Percentiles rank a stretch among this genome's conserved stretches.
Evolutionary conservation across 2,113 vertebrate genomes (phyloP).

Genomic region (Hystrix brachyura): DNA sequence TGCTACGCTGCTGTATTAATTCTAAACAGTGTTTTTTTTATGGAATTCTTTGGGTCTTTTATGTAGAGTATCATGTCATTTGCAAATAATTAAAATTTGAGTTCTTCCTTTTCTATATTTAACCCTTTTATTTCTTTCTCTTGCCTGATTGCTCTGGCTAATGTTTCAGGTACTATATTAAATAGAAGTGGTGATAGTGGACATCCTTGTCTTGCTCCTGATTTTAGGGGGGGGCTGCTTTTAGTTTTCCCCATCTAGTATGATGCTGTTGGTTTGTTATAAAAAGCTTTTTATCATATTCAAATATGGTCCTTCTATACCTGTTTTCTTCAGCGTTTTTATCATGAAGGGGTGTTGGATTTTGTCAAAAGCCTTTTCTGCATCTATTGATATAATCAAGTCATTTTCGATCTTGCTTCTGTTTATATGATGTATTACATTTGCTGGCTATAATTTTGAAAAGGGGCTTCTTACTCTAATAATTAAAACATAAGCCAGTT

Average conservation of each 20-base stretch:
- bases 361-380: not conserved
- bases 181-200: not conserved
- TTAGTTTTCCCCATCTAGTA: not conserved
- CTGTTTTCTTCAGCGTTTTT: not conserved
- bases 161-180: not conserved
- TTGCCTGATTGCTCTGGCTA: not conserved
- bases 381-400: not conserved
- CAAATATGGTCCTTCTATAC: not conserved
- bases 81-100: not conserved
- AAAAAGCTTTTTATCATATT: not conserved
- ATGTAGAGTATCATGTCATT: not conserved
- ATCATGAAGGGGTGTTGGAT: not conserved
- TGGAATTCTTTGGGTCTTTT: not conserved
- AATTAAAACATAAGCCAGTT: constrained; percentile 25
- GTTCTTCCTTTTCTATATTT: not conserved
- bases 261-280: not conserved
- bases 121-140: not conserved
- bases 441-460: not conserved
- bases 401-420: not conserved
- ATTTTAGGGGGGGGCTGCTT: not conserved
- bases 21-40: not conserved
- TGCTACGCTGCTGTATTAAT: not conserved
- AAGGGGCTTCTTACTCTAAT: not conserved
- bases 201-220: not conserved
- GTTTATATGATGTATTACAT: not conserved